These are phyloP conservation scores for Picus viridis DNA, from an alignment of 2,797 vertebrate species.

Conservation along the genomic window DNA sequence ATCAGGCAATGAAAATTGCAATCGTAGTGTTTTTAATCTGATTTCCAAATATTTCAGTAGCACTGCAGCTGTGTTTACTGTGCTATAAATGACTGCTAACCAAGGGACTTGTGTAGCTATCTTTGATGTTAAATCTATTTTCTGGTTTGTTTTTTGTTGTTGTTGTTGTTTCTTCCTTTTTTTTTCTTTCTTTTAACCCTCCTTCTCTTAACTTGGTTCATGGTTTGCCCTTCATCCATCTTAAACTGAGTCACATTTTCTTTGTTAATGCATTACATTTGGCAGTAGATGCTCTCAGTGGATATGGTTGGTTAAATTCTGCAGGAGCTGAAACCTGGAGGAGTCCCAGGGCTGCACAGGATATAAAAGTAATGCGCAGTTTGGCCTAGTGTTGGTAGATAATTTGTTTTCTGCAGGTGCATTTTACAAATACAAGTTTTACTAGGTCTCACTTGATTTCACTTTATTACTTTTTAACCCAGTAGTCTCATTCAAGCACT, in stretches of 20 bases:
- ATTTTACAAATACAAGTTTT: constrained; percentile 34
- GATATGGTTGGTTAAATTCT: not conserved
- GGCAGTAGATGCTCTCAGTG: not conserved
- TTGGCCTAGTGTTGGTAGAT: not conserved
- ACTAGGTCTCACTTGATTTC: not conserved
- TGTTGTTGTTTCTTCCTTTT: too few relatives aligned
- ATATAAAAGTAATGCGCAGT: not conserved
- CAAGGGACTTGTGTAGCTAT: not conserved
- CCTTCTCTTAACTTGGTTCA: not conserved
- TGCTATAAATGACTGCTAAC: not conserved
- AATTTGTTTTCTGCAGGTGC: constrained; percentile 12
- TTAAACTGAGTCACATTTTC: not conserved
- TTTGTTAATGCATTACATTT: not conserved
- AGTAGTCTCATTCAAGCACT: not conserved
- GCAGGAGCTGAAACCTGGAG: not conserved
- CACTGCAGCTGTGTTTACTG: not conserved
- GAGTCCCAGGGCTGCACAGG: not conserved
- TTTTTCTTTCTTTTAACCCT: too few relatives aligned
- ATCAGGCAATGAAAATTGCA: not conserved
- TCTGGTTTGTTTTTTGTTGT: too few relatives aligned
- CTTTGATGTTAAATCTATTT: not conserved
- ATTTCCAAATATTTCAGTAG: not conserved
- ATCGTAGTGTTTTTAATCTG: not conserved
- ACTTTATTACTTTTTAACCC: not conserved
- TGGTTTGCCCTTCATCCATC: not conserved